Evolutionary conservation across 64 coral and sea anemone genomes (phyloP).

Genomic region (Actinia equina): DNA sequence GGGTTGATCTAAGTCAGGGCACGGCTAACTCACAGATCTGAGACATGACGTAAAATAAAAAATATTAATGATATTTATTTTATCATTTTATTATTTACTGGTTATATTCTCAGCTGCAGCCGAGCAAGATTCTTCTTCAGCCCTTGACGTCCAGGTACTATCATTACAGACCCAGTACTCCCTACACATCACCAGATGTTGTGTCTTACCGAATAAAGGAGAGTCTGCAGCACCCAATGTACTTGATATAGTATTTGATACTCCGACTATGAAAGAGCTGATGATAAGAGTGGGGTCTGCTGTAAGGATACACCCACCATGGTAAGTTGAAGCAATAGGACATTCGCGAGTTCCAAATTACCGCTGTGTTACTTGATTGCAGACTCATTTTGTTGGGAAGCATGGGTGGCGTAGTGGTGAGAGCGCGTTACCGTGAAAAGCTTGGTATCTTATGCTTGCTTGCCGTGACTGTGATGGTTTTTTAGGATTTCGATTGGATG

Average conservation of each 20-base stretch:
- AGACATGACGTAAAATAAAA: too few species aligned
- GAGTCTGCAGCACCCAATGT: neutral
- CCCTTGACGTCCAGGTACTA: conserved; percentile 47
- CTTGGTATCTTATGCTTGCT: too few species aligned
- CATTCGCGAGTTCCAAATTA: too few species aligned
- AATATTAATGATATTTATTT: too few species aligned
- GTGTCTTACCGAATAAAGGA: conserved; percentile 27
- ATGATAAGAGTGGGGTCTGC: conserved; percentile 32
- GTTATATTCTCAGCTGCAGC: neutral
- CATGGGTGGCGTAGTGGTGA: too few species aligned
- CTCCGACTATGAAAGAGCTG: conserved; percentile 69
- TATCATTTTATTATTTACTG: neutral
- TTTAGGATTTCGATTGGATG: too few species aligned
- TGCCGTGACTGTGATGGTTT: too few species aligned
- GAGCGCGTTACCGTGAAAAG: too few species aligned
- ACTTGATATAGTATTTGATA: conserved; percentile 54
- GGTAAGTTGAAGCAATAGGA: conserved; percentile 36
- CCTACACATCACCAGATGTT: conserved; percentile 58
- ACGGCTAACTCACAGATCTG: too few species aligned
- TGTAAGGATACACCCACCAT: conserved; percentile 76
- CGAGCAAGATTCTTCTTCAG: neutral
- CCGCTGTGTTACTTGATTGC: too few species aligned
- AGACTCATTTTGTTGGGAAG: too few species aligned
- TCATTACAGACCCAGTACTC: conserved; percentile 44
- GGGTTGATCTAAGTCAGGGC: too few species aligned